Evolutionary conservation across 2,113 vertebrate genomes (phyloP).

Genomic region (Odobenus rosmarus): DNA sequence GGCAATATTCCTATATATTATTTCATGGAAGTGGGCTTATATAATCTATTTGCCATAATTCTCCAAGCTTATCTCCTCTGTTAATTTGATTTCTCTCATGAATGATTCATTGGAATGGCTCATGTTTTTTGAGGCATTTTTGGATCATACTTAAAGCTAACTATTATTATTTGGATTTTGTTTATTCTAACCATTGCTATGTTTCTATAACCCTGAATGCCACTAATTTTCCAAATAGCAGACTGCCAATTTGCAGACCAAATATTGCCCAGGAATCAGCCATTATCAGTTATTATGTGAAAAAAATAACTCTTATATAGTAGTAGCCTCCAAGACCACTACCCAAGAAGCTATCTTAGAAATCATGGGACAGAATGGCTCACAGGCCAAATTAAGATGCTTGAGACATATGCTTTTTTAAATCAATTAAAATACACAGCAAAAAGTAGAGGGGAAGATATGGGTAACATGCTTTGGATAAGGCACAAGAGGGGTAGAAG

Average conservation of each 20-base stretch:
- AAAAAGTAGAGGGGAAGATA: neutral
- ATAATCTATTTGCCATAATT: neutral
- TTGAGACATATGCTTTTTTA: neutral
- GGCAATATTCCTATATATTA: neutral
- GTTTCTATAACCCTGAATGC: neutral
- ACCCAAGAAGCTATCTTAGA: neutral
- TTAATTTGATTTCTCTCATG: neutral
- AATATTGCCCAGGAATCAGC: neutral
- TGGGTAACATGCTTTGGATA: neutral
- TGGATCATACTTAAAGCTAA: neutral
- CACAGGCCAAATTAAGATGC: neutral
- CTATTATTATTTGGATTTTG: neutral
- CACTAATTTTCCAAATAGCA: neutral
- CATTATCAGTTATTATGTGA: neutral
- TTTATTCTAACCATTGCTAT: neutral
- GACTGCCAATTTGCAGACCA: neutral
- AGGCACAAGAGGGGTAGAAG: neutral
- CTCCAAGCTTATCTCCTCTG: neutral
- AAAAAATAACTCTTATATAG: neutral
- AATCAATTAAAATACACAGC: conserved; percentile 4
- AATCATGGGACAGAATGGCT: neutral
- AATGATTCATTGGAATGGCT: neutral
- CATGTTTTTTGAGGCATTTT: neutral
- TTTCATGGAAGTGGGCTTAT: neutral
- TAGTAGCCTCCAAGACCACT: neutral